Conservation (phyloP, 2,797 vertebrate species). For the Enteromius paludinosus region DNA sequence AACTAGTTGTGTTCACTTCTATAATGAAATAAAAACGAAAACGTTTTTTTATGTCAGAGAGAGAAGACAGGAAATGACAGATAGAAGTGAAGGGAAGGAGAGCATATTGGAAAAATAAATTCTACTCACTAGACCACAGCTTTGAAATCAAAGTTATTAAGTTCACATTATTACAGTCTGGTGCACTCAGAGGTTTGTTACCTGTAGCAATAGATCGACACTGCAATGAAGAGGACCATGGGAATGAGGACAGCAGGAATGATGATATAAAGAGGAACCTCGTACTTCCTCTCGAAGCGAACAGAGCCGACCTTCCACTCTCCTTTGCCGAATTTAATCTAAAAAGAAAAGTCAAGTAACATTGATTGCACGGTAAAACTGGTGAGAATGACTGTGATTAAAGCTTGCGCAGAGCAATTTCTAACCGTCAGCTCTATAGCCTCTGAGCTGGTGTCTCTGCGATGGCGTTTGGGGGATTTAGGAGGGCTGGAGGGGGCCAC, state of each 20-base stretch:
- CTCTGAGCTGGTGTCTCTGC: slow-evolving; percentile 86
- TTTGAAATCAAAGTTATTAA: not conserved
- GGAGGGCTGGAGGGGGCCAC: slow-evolving; percentile 87
- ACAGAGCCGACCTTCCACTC: slow-evolving; percentile 89
- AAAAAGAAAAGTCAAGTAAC: not conserved
- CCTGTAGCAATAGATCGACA: slow-evolving; percentile 95
- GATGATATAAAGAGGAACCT: slow-evolving; percentile 87
- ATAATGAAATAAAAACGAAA: not conserved
- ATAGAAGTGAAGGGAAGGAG: not conserved
- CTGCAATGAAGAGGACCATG: slow-evolving; percentile 87
- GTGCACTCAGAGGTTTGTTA: slow-evolving; percentile 64
- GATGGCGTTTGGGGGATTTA: slow-evolving; percentile 81
- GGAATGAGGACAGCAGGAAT: slow-evolving; percentile 90
- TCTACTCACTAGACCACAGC: not conserved
- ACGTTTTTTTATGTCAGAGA: not conserved
- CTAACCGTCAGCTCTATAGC: slow-evolving; percentile 88
- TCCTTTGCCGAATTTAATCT: slow-evolving; percentile 91
- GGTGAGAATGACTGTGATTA: not conserved
- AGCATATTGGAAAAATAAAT: not conserved
- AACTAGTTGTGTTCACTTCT: not conserved
- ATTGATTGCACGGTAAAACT: not conserved
- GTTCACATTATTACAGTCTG: not conserved
- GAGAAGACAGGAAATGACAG: not conserved
- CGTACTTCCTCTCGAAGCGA: slow-evolving; percentile 81
- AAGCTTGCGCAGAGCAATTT: not conserved